Base-by-base conservation (phyloP, 1,140 invertebrate genomes). In the Drosophila oshimai region DNA sequence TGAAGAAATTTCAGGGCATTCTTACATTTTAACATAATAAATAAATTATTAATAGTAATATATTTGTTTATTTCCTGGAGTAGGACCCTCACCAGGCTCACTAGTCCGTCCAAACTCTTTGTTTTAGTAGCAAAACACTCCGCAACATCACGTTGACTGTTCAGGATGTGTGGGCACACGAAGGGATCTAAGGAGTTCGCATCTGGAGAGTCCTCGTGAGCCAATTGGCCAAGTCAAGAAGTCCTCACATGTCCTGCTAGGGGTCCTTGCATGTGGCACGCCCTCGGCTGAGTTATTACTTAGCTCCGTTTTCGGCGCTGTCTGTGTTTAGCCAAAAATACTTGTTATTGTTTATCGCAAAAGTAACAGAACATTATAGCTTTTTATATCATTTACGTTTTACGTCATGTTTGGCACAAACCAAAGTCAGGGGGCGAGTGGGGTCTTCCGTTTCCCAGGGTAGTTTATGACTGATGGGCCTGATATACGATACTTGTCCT, bases 321-420 rank as follows among this genome's bases (percentile, higher is more conserved):
- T 72, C 68, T 83, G 64, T 57, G 36, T 37, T 53, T 64, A 73
- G 42, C 49, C 28, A 20, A 45, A 74, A 61, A 72, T 61, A 61
- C 57, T 75, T 80, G 71, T 80, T 86, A 72, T 84, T 84, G 80
- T 80, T 84, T 86, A 86, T 84, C 79, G 61, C 53, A 65, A 58
- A 86, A 80, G 75, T 75, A 72, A 75, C 71, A 65, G 60, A 50
- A 79, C 75, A 84, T 84, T 84, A 86, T 84, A 71, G 79, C 80
- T 80, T 86, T 84, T 84, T 86, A 84, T 84, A 73, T 73, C 80
- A 74, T 75, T 80, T 86, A 84, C 79, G 80, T 79, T 84, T 84
- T 80, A 75, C 69, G 65, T 75, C 70, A 67, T 83, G 49, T 65
- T 47, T 65, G 74, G 37, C 41, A 47, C 64, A 60, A 64, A 69